A percentile compares a stretch with the other conserved stretches of the same genome.
phyloP scores from a whole-genome alignment of 2,113 vertebrate species.

The Triplophysa tibetana region DNA sequence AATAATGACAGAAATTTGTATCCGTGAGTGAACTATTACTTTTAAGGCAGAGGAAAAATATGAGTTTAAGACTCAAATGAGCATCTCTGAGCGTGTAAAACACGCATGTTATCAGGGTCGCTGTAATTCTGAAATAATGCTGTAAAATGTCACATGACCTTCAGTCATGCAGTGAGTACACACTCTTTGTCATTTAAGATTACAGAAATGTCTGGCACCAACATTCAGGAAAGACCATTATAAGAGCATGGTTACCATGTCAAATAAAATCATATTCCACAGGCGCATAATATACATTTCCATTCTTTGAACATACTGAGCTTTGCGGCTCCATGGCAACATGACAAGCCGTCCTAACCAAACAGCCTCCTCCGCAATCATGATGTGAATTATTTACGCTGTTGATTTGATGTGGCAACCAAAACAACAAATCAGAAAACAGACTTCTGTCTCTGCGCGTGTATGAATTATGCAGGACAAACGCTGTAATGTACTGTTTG shows the following conservation, averaged over 20 bases:
- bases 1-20: no score
- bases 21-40: neutral
- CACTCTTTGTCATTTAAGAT: no score
- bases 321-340: constrained; percentile 11
- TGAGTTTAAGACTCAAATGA: no score
- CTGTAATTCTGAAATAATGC: neutral
- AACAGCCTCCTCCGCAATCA: constrained; percentile 32
- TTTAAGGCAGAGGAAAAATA: neutral
- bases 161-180: no score
- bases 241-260: neutral
- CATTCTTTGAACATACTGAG: constrained; percentile 21
- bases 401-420: constrained; percentile 39
- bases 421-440: constrained; percentile 42
- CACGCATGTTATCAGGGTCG: neutral
- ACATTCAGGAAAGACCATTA: neutral
- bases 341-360: constrained; percentile 22
- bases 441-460: constrained; percentile 14
- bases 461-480: constrained; percentile 18
- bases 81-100: neutral
- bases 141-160: neutral
- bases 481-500: constrained; percentile 20
- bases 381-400: constrained; percentile 19
- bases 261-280: neutral
- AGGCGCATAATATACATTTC: constrained; percentile 9
- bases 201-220: neutral